Conservation (phyloP, 2,888 invertebrate genomes). For the Gastrophysa polygoni region DNA sequence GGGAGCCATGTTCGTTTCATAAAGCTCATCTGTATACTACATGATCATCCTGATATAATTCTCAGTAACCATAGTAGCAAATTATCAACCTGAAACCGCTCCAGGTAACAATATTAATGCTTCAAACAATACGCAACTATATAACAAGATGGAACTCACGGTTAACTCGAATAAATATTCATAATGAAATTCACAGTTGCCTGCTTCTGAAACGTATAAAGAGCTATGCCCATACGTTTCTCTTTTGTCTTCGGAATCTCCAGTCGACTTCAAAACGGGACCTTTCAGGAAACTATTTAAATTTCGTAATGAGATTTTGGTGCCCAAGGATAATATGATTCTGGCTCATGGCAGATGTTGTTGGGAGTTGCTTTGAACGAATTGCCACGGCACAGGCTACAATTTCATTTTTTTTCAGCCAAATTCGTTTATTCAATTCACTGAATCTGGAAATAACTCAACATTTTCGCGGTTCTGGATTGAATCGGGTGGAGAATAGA, state of each 20-base stretch:
- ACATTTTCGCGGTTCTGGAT: not conserved
- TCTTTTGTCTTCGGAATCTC: constrained; percentile 18
- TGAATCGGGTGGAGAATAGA: too few relatives aligned
- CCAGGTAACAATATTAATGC: constrained; percentile 7
- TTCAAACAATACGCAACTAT: not conserved
- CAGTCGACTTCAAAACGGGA: constrained; percentile 19
- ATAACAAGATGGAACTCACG: not conserved
- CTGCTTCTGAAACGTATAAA: constrained; percentile 9
- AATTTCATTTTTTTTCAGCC: constrained; percentile 8
- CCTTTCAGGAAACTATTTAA: constrained; percentile 25
- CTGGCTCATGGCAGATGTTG: constrained; percentile 21
- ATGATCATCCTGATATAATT: not conserved
- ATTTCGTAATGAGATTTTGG: constrained; percentile 22
- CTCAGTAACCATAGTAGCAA: not conserved
- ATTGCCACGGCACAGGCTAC: constrained; percentile 3
- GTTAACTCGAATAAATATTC: constrained; percentile 1
- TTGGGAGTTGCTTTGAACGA: constrained; percentile 15
- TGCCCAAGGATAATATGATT: constrained; percentile 21
- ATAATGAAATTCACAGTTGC: constrained; percentile 15
- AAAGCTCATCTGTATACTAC: not conserved
- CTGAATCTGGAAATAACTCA: not conserved
- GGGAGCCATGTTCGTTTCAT: not conserved
- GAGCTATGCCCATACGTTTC: constrained; percentile 9
- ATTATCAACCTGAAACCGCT: not conserved
- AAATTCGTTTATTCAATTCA: not conserved